phyloP scores from a whole-genome alignment of 1,140 invertebrate species.

The Meloidogyne chitwoodi region DNA sequence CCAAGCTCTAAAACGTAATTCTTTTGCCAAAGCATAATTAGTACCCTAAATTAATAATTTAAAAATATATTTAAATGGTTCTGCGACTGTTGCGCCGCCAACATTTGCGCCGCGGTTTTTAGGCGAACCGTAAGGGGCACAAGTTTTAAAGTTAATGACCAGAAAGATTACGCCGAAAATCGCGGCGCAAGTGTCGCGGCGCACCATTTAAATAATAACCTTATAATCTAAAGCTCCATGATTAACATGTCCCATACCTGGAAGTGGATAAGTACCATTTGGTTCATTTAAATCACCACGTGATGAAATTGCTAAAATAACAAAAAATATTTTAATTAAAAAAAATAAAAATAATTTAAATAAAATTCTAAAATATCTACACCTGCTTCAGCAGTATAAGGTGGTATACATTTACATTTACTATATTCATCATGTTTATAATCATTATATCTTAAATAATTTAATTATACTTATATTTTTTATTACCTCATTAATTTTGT shows the following conservation, averaged over 20 bases:
- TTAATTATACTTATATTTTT: slow-evolving; percentile 4
- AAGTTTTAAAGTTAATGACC: too few species aligned
- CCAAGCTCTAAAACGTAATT: slow-evolving; percentile 66
- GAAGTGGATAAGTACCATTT: slow-evolving; percentile 64
- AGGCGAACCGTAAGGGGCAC: too few species aligned
- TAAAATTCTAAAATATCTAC: too few species aligned
- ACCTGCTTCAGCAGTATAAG: slow-evolving; percentile 70
- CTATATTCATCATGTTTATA: slow-evolving; percentile 70
- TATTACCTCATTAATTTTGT: slow-evolving; percentile 67
- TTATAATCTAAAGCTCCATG: slow-evolving; percentile 71
- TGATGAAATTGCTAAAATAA: slow-evolving; percentile 57
- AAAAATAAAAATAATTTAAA: too few species aligned
- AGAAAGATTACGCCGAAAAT: too few species aligned
- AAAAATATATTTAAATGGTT: slow-evolving; percentile 4
- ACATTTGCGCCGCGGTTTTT: too few species aligned
- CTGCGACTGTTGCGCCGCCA: too few species aligned
- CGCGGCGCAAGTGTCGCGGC: too few species aligned
- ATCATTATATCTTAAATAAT: slow-evolving; percentile 68
- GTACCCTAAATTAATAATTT: slow-evolving; percentile 60
- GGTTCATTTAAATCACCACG: slow-evolving; percentile 54
- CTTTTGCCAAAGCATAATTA: slow-evolving; percentile 60
- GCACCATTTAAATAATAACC: slow-evolving; percentile 50
- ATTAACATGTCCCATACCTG: slow-evolving; percentile 67
- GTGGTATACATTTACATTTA: slow-evolving; percentile 70
- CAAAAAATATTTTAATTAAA: background rate